Conservation (phyloP, 2,113 vertebrate genomes). For the Prolemur simus region DNA sequence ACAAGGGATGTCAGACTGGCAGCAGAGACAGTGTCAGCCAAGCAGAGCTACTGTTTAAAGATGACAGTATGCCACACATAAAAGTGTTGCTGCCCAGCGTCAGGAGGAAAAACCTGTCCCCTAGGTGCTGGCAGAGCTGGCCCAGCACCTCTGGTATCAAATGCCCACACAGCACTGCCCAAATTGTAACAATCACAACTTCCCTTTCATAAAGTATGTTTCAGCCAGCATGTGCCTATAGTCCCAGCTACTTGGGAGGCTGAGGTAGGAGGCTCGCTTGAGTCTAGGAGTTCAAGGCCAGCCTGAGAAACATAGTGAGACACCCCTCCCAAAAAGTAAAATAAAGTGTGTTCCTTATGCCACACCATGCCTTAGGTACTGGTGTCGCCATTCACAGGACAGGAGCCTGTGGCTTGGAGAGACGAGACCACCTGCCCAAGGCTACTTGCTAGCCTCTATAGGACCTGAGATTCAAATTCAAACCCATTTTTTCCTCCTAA, state of each 20-base stretch:
- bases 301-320: no score
- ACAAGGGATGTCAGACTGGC: not conserved
- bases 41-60: not conserved
- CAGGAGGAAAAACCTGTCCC: not conserved
- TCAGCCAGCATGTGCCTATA: no score
- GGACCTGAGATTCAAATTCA: not conserved
- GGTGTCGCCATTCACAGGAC: not conserved
- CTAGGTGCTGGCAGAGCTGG: not conserved
- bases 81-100: not conserved
- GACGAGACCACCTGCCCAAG: not conserved
- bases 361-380: fast-evolving
- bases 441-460: no score
- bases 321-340: no score
- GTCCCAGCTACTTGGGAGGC: no score
- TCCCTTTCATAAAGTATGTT: not conserved
- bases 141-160: not conserved
- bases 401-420: not conserved
- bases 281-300: no score
- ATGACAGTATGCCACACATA: not conserved
- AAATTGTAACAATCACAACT: not conserved
- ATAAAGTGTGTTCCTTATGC: not conserved
- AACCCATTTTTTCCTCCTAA: not conserved
- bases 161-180: not conserved
- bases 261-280: no score
- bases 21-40: not conserved